A percentile compares a stretch with the other conserved stretches of the same genome.
Evolutionary conservation across 2,797 vertebrate genomes (phyloP).

Genomic region (Melanotaenia nigrans): DNA sequence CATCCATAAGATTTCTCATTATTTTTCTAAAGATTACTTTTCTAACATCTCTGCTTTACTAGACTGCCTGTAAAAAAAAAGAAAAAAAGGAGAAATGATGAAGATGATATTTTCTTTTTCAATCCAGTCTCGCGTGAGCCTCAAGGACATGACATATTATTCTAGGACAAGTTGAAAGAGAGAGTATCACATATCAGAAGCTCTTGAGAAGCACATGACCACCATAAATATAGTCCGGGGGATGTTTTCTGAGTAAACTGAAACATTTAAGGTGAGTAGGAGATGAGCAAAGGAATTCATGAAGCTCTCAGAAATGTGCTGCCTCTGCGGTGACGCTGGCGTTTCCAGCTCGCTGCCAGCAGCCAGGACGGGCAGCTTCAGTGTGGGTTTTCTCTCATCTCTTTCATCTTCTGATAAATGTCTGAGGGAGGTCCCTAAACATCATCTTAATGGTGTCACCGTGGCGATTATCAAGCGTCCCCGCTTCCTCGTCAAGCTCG

Average conservation of each 20-base stretch:
- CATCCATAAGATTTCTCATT: constrained; percentile 41
- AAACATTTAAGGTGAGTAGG: constrained; percentile 43
- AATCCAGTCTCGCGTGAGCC: constrained; percentile 11
- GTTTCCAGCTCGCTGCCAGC: no score
- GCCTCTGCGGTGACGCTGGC: background rate
- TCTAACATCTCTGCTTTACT: constrained; percentile 52
- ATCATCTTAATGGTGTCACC: constrained; percentile 80
- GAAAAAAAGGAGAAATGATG: constrained; percentile 3
- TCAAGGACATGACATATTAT: constrained; percentile 51
- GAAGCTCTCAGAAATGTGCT: constrained; percentile 34
- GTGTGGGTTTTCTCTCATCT: constrained; percentile 49
- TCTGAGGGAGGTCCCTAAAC: constrained; percentile 74
- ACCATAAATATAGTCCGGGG: constrained; percentile 39
- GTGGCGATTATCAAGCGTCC: constrained; percentile 71
- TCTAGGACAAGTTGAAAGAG: constrained; percentile 38
- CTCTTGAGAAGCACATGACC: constrained; percentile 25
- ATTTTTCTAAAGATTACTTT: constrained; percentile 58
- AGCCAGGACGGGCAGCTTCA: background rate
- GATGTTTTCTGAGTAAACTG: constrained; percentile 22
- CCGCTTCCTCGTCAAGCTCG: constrained; percentile 53
- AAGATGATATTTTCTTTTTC: constrained; percentile 11
- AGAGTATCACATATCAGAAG: constrained; percentile 41
- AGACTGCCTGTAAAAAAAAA: constrained; percentile 35
- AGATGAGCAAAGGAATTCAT: constrained; percentile 37
- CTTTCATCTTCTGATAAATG: constrained; percentile 70